Percentiles rank a stretch among this genome's conserved stretches.
phyloP scores from a whole-genome alignment of 2,888 invertebrate species.

The Camptogramma bilineatum region DNA sequence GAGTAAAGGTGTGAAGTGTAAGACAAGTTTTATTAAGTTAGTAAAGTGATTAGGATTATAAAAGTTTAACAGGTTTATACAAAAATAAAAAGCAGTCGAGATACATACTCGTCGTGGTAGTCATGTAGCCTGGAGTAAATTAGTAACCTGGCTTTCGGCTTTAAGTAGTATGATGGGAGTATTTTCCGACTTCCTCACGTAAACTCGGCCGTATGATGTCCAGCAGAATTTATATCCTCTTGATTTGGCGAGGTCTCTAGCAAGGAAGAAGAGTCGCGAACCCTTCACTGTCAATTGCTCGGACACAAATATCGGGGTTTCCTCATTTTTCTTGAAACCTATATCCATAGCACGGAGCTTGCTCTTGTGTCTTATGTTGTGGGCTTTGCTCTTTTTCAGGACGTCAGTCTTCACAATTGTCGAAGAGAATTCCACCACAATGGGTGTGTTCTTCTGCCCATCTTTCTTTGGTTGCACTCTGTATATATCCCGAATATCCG shows the following conservation, averaged over 20 bases:
- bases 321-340: conserved; percentile 5
- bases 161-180: conserved; percentile 3
- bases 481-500: conserved; percentile 4
- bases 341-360: conserved; percentile 7
- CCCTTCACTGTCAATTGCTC: conserved; percentile 11
- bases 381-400: conserved; percentile 3
- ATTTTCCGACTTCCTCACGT: conserved; percentile 8
- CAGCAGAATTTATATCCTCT: conserved; percentile 7
- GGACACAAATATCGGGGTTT: conserved; percentile 6
- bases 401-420: conserved; percentile 8
- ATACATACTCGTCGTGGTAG: neutral
- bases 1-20: too few species aligned
- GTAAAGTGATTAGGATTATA: neutral
- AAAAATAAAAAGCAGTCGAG: neutral
- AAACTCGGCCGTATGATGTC: conserved; percentile 2
- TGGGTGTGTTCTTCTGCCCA: neutral
- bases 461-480: conserved; percentile 7
- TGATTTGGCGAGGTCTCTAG: conserved; percentile 8
- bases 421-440: conserved; percentile 2
- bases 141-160: neutral
- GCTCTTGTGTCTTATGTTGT: conserved; percentile 3
- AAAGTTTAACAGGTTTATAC: neutral
- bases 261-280: neutral
- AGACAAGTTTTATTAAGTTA: neutral
- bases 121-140: neutral